Evolutionary conservation across 2,113 vertebrate species (phyloP).

Genomic region (Spea bombifrons): DNA sequence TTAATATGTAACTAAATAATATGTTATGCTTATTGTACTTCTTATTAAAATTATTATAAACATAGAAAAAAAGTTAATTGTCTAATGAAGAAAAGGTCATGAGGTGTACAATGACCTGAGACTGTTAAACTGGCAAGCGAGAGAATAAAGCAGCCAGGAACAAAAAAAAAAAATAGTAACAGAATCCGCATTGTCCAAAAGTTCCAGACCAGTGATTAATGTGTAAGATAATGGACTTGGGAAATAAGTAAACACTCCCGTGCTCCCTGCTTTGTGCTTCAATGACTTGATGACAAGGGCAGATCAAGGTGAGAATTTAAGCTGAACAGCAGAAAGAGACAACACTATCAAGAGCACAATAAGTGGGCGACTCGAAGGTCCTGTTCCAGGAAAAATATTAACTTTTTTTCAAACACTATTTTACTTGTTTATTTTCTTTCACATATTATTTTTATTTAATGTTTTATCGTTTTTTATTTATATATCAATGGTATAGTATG

Average conservation of each 20-base stretch:
- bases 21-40: not conserved
- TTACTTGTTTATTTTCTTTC: too few species aligned
- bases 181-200: constrained; percentile 97
- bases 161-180: constrained; percentile 68
- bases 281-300: constrained; percentile 99
- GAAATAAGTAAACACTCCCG: constrained; percentile 99
- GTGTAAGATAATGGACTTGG: constrained; percentile 99
- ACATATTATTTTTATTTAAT: too few species aligned
- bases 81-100: constrained; percentile 65
- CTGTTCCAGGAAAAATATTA: constrained; percentile 24
- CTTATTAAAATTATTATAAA: not conserved
- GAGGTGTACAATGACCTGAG: constrained; percentile 58
- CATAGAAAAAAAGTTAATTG: constrained; percentile 54
- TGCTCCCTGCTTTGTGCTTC: constrained; percentile 99
- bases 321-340: constrained; percentile 78
- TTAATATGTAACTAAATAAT: not conserved
- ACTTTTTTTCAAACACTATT: not conserved
- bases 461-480: too few species aligned
- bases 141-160: constrained; percentile 66
- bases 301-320: constrained; percentile 99
- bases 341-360: constrained; percentile 65
- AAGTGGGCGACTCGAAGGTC: constrained; percentile 62
- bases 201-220: constrained; percentile 99
- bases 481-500: too few species aligned
- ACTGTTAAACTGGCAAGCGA: constrained; percentile 64